A percentile compares a stretch with the other conserved stretches of the same genome.
These are phyloP conservation scores for Stenoptilia bipunctidactyla DNA, from an alignment of 2,888 invertebrate genomes.

Conservation along the genomic window DNA sequence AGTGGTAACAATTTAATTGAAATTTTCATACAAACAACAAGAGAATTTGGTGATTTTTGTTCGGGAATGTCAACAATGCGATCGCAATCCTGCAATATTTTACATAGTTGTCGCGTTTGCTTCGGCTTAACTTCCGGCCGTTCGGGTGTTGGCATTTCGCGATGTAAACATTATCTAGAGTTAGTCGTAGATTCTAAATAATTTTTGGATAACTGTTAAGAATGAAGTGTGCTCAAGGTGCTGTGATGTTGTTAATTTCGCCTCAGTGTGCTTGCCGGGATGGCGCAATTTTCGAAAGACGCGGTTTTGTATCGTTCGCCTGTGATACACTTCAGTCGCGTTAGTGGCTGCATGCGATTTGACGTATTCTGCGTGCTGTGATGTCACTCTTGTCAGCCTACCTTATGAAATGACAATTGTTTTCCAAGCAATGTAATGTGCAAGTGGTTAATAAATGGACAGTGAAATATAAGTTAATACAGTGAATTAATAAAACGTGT, in stretches of 20 bases:
- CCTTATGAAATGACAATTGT: conserved; percentile 68
- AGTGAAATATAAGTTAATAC: conserved; percentile 55
- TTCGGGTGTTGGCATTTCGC: conserved; percentile 68
- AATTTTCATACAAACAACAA: conserved; percentile 74
- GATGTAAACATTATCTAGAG: conserved; percentile 66
- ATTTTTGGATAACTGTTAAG: conserved; percentile 56
- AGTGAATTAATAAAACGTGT: conserved; percentile 52
- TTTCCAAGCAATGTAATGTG: conserved; percentile 55
- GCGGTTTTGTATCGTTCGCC: conserved; percentile 70
- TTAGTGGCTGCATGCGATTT: conserved; percentile 70
- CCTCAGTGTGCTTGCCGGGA: conserved; percentile 67
- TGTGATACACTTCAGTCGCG: conserved; percentile 73
- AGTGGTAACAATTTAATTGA: conserved; percentile 73
- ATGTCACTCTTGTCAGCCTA: conserved; percentile 68
- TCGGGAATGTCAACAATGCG: conserved; percentile 81
- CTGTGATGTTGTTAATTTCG: conserved; percentile 68
- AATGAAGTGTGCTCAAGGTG: conserved; percentile 67
- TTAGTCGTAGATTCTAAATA: conserved; percentile 51
- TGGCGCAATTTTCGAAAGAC: conserved; percentile 74
- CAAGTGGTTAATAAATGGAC: conserved; percentile 62
- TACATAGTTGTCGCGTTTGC: conserved; percentile 83
- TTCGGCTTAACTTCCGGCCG: conserved; percentile 72
- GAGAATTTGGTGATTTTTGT: conserved; percentile 74
- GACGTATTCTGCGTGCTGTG: conserved; percentile 69
- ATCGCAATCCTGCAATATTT: conserved; percentile 83